Evolutionary conservation across 2,888 invertebrate species (phyloP), one percentile per base, ranked within the genome.

Genomic region (Netelia virgata): DNA sequence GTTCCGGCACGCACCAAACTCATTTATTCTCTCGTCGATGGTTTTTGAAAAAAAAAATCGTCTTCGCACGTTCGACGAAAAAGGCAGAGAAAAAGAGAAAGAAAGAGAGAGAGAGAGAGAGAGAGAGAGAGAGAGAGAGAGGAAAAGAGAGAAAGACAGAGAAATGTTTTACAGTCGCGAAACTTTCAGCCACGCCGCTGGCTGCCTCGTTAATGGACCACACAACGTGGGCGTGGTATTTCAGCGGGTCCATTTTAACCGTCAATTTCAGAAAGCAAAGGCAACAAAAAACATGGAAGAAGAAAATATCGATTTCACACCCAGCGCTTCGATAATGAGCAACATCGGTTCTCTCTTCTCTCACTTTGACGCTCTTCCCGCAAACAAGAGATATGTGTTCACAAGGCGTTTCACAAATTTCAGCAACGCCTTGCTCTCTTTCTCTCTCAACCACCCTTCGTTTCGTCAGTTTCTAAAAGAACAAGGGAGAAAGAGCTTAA

Each of bases 271-370:
- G 23, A 73, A 70, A 23, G 23, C 57, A 61, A 82, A 41, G 47
- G 63, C 57, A 81, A 16, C 9, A 14, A 18, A 61, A 77, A 75
- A 43, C 9, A 69, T 9, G 72, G 57, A 20, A 70, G 53, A 72
- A 43, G 64, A 68, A 82, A 73, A 77, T 64, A 84, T 81, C 82
- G 77, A 78, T 74, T 78, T 82, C 84, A 77, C 80, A 76, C 72
- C 72, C 16, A 61, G 63, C 18, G 43, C 50, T 10, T 74, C 64
- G 73, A 69, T 84, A 82, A 84, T 82, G 81, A 84, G 77, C 36
- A 77, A 43, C 81, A 81, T 81, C 69, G 68, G 73, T 50, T 55
- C 36, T 59, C 59, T 69, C 59, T n/a, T 47, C 47, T 47, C 47
- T 47, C 47, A 14, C 47, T 47, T 14, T 3, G 16, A 18, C 18